phyloP scores from a whole-genome alignment of 35 echinoderm and acorn worm species.

The Amphiura filiformis region DNA sequence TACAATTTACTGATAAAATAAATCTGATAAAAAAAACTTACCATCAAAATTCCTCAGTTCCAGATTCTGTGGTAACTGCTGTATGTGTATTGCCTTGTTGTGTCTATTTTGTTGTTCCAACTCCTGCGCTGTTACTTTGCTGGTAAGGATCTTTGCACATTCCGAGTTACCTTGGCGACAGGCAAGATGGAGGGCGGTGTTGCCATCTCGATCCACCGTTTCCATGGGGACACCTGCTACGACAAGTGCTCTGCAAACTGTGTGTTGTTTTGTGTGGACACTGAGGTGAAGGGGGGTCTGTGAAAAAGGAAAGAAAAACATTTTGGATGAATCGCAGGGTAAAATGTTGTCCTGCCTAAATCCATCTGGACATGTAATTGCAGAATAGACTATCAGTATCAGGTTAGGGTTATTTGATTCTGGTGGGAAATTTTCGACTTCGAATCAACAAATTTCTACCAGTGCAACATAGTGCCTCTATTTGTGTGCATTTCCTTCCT shows the following conservation, averaged over 20 bases:
- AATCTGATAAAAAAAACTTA: too few species aligned
- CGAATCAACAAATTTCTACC: too few species aligned
- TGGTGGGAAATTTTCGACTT: too few species aligned
- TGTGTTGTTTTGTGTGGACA: conserved; percentile 56
- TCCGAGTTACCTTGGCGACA: conserved; percentile 34
- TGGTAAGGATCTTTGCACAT: conserved; percentile 61
- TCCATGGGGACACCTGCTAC: conserved; percentile 58
- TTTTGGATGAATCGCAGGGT: neutral
- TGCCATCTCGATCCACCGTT: conserved; percentile 52
- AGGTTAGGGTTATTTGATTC: too few species aligned
- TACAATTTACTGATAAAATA: too few species aligned
- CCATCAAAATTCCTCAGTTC: conserved; percentile 90
- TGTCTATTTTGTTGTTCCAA: conserved; percentile 21
- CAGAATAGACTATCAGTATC: neutral
- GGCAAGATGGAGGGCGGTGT: conserved; percentile 80
- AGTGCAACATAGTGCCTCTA: too few species aligned
- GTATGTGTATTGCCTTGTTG: conserved; percentile 12
- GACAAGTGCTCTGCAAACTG: conserved; percentile 59
- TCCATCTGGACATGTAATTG: neutral
- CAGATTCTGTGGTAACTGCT: conserved; percentile 49
- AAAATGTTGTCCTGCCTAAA: neutral
- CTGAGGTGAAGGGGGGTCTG: conserved; percentile 76
- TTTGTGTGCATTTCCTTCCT: too few species aligned
- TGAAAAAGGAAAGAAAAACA: neutral
- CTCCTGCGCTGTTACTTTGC: conserved; percentile 26